Conservation (phyloP, 2,797 vertebrate genomes). For the Syndactyla subalaris region DNA sequence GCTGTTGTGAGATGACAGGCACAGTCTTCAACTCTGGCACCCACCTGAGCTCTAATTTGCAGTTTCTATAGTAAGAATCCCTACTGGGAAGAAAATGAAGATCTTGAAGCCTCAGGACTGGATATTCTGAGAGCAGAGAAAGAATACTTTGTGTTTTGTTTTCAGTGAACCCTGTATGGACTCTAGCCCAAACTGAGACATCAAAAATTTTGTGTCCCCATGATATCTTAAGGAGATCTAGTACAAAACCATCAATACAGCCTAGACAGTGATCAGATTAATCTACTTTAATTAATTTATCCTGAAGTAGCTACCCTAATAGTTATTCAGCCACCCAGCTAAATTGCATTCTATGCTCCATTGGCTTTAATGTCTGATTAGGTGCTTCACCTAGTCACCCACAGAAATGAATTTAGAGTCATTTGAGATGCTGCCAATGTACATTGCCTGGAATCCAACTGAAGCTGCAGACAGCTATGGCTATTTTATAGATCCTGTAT, state of each 20-base stretch:
- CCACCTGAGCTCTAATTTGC: not conserved
- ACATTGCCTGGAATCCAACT: not conserved
- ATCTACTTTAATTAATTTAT: conserved; percentile 2
- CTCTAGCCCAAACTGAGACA: not conserved
- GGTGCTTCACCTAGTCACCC: not conserved
- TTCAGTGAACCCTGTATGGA: not conserved
- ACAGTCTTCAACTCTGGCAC: not conserved
- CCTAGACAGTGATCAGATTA: not conserved
- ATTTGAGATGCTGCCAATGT: not conserved
- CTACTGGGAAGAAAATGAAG: not conserved
- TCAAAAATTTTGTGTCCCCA: not conserved
- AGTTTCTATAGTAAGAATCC: not conserved
- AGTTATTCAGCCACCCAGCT: not conserved
- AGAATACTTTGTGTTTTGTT: not conserved
- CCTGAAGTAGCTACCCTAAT: not conserved
- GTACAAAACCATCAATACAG: not conserved
- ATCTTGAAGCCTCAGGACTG: not conserved
- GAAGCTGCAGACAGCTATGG: not conserved
- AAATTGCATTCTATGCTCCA: conserved; percentile 25
- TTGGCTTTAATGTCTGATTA: conserved; percentile 4
- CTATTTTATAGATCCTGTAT: not conserved
- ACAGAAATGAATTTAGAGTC: not conserved
- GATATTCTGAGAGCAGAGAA: not conserved
- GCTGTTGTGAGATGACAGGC: not conserved
- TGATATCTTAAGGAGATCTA: not conserved